A percentile compares a stretch with the other conserved stretches of the same genome.
These are phyloP conservation scores for Hemibagrus guttatus DNA, from an alignment of 2,797 vertebrate genomes.

Conservation along the genomic window DNA sequence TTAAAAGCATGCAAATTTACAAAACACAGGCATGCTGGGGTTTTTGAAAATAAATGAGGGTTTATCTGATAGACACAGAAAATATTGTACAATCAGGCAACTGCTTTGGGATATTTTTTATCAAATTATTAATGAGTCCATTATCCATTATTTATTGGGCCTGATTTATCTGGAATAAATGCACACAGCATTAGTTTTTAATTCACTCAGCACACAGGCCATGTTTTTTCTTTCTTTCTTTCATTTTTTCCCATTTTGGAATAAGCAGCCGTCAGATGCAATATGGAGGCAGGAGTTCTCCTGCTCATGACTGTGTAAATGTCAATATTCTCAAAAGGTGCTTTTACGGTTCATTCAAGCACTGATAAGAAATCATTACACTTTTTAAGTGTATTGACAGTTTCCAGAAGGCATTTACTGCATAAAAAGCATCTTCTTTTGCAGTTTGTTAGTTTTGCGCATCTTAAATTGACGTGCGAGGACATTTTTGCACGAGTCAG, in stretches of 20 bases:
- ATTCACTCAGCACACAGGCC: slow-evolving; percentile 72
- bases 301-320: slow-evolving; percentile 77
- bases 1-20: slow-evolving; percentile 81
- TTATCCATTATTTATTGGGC: slow-evolving; percentile 78
- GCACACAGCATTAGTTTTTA: slow-evolving; percentile 69
- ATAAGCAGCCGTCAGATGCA: slow-evolving; percentile 68
- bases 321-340: slow-evolving; percentile 82
- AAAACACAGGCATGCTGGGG: slow-evolving; percentile 76
- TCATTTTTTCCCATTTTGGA: slow-evolving; percentile 60
- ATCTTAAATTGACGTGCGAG: slow-evolving; percentile 77
- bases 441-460: slow-evolving; percentile 76
- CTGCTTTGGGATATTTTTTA: slow-evolving; percentile 80
- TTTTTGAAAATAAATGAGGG: slow-evolving; percentile 79
- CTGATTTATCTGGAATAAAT: slow-evolving; percentile 77
- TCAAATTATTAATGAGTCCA: slow-evolving; percentile 81
- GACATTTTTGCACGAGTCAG: slow-evolving; percentile 72
- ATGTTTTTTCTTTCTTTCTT: slow-evolving; percentile 21
- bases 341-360: slow-evolving; percentile 79
- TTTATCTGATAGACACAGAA: slow-evolving; percentile 74
- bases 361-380: slow-evolving; percentile 79
- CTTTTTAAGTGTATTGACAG: slow-evolving; percentile 75
- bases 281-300: slow-evolving; percentile 66
- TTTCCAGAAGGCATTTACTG: slow-evolving; percentile 71
- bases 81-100: slow-evolving; percentile 81
- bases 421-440: slow-evolving; percentile 73